These are phyloP conservation scores for Cebus imitator DNA, from an alignment of 2,113 vertebrate species.

Conservation along the genomic window DNA sequence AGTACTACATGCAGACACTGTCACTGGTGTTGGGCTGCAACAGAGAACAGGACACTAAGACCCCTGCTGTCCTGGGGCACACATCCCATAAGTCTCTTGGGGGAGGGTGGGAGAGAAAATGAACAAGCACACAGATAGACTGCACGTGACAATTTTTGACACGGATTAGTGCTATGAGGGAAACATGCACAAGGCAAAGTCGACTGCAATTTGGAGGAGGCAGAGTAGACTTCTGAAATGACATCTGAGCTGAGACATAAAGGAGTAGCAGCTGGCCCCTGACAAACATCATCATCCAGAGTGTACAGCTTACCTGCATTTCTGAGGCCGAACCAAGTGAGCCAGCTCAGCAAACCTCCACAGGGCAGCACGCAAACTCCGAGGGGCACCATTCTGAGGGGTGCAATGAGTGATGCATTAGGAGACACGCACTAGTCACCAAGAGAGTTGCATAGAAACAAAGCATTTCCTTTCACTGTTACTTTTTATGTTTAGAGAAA, in stretches of 20 bases:
- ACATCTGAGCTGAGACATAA: not conserved
- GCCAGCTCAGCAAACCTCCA: slow-evolving; percentile 98
- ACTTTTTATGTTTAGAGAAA: not conserved
- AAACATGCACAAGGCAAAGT: not conserved
- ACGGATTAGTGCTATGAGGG: rapidly evolving
- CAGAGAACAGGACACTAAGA: not conserved
- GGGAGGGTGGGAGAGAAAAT: rapidly evolving
- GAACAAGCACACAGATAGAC: not conserved
- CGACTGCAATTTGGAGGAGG: rapidly evolving
- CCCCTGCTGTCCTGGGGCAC: rapidly evolving
- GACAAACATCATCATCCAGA: not conserved
- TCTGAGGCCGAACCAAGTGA: slow-evolving; percentile 96
- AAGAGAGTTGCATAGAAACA: not conserved
- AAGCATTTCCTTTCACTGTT: not conserved
- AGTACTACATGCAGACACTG: rapidly evolving
- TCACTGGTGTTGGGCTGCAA: rapidly evolving
- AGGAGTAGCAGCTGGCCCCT: not conserved
- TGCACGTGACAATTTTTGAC: rapidly evolving
- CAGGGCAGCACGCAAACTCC: slow-evolving; percentile 95
- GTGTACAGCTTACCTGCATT: slow-evolving; percentile 92
- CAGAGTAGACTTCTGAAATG: not conserved
- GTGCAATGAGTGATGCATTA: not conserved
- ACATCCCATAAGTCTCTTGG: rapidly evolving
- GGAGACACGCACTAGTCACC: not conserved
- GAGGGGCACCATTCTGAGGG: slow-evolving; percentile 93